Base-by-base conservation (phyloP, 2,888 invertebrate genomes). In the Steinernema carpocapsae region DNA sequence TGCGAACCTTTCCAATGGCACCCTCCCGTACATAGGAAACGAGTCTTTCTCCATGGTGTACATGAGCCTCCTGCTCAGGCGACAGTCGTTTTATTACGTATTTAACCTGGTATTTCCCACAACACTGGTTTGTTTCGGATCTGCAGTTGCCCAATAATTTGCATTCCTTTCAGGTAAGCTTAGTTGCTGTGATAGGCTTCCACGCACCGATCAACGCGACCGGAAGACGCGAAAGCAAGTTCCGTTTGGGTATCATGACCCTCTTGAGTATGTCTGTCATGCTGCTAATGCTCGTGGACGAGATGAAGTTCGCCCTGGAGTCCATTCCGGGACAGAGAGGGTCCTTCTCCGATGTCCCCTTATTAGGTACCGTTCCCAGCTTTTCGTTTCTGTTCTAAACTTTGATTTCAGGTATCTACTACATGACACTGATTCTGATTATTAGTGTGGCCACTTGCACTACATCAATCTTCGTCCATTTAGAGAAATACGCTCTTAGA, bases 41-140 rank as follows among this genome's bases (percentile, higher is more conserved):
- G 86, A 86, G 74, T 79, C 83, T 6, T 86, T 84, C 73, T 83
- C 83, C n/a, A 83, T 84, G 81, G 83, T 86, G 6, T 77, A 78
- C 24, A 82, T 86, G 82, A 77, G 78, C 24, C 74, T 87, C 32
- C 74, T 79, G 22, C 73, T 87, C 24, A 76, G 88, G 73, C 82
- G 90, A 22, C 88, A 89, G 72, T 89, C 89, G 7, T 87, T 90
- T 77, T 90, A 90, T 81, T 90, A 90, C 81, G 87, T 90, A 32
- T 90, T 90, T 86, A 90, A 90, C 81, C 88, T 90, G 85, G 88
- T 90, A 43, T 88, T 90, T 81, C 90, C 90, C 4, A 89, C 89
- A 77, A 86, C 89, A 24, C 81, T 90, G 72, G 89, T 90, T 52
- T 72, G 76, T 76, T 74, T 71, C 14, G 10, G 37, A 72, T 64